Evolutionary conservation across 2,113 vertebrate genomes (phyloP), one percentile per base, ranked within the genome.

Genomic region (Spheniscus mendiculus): DNA sequence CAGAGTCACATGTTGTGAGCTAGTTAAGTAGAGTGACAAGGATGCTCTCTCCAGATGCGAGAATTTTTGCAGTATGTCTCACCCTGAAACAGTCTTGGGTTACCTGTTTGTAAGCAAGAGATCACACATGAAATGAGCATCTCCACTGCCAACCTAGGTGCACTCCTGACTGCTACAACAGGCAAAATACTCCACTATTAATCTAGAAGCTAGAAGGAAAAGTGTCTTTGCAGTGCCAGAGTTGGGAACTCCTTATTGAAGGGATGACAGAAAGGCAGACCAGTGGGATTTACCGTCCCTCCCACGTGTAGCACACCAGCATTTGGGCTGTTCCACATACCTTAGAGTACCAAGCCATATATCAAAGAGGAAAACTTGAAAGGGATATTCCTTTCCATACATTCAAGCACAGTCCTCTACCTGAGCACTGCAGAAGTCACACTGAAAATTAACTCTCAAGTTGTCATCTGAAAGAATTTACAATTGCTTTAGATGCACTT

Each of bases 41-140:
- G 20, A 18, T 13, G 32, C 13, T 84, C 38, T 21, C 58, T 61
- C 50, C 69, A 67, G 25, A 53, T 10, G 19, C 1, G 2, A 66
- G 12, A 25, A 15, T 56, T 52, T 62, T 34, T 14, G 11, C 26
- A 20, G 27, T 5, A 12, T 23, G 12, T 55, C 59, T 88, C 38
- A 53, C 52, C 29, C 49, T 61, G 20, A 67, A 55, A 20, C 23
- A 71, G 65, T 70, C 42, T 45, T 38, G 29, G 27, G 21, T 70
- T 49, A 47, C 66, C 30, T 30, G 10, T 50, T 15, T 23, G 44
- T n/a, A 56, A 65, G 20, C 6, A 36, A 65, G 13, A 56, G 30
- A 36, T 45, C 29, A 42, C 52, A n/a, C 10, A 23, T 1, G 5
- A 53, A 80, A 62, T 5, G 0, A 50, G 13, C 0, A 0, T 6